Percentiles rank a stretch among this genome's conserved stretches.
phyloP scores from a whole-genome alignment of 2,888 invertebrate species.

The Tachystola acroxantha region DNA sequence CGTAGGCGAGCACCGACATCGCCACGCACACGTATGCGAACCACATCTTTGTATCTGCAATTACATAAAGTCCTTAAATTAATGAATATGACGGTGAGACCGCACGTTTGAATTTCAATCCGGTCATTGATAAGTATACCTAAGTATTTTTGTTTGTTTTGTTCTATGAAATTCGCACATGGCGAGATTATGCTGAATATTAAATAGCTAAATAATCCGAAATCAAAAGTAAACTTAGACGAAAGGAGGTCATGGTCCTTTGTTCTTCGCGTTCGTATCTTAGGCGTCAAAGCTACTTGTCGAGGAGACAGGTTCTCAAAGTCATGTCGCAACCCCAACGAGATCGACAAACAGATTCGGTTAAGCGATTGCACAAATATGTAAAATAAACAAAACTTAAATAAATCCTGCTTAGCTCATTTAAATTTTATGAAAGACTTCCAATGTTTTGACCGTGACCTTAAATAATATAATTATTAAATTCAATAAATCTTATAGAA shows the following conservation, averaged over 20 bases:
- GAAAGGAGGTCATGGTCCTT: constrained; percentile 61
- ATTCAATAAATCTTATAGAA: too few relatives aligned
- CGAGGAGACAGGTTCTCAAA: constrained; percentile 49
- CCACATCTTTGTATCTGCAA: constrained; percentile 34
- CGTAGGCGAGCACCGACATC: constrained; percentile 41
- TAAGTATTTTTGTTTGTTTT: too few relatives aligned
- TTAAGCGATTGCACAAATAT: constrained; percentile 37
- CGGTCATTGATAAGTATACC: too few relatives aligned
- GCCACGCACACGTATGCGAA: constrained; percentile 37
- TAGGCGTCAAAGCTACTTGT: constrained; percentile 41
- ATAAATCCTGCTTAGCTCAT: constrained; percentile 18
- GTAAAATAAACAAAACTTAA: constrained; percentile 27
- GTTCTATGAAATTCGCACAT: too few relatives aligned
- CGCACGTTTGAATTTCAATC: too few relatives aligned
- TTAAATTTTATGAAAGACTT: constrained; percentile 3
- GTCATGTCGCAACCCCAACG: constrained; percentile 40
- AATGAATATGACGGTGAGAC: too few relatives aligned
- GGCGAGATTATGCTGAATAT: too few relatives aligned
- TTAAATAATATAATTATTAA: constrained; percentile 15
- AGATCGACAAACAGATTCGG: constrained; percentile 31
- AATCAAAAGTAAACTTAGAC: constrained; percentile 25
- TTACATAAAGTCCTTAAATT: background rate
- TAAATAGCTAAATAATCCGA: constrained; percentile 18
- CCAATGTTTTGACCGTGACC: constrained; percentile 18
- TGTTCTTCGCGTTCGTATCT: constrained; percentile 55